Conservation (phyloP, 2,113 vertebrate species). For the Acinonyx jubatus region DNA sequence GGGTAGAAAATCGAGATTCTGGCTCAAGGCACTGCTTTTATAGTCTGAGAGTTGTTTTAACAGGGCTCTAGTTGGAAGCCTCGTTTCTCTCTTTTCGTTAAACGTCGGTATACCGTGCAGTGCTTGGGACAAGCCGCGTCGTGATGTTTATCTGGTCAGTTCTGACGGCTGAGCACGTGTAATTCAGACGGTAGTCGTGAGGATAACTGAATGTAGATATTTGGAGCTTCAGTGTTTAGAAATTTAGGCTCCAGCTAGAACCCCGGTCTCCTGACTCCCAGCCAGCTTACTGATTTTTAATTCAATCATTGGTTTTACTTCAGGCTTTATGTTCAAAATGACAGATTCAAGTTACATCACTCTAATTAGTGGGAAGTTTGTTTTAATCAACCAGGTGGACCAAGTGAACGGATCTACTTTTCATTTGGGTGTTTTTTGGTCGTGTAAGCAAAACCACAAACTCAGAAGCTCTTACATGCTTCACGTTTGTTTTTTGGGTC, state of each 20-base stretch:
- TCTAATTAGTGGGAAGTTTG: not conserved
- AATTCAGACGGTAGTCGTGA: not conserved
- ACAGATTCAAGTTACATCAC: not conserved
- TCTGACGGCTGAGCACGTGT: not conserved
- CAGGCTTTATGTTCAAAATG: not conserved
- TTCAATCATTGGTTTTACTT: not conserved
- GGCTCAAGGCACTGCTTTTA: not conserved
- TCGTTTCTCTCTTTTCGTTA: not conserved
- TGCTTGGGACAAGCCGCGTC: not conserved
- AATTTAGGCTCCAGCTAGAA: not conserved
- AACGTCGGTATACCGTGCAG: not conserved
- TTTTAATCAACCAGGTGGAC: not conserved
- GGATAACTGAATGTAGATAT: not conserved
- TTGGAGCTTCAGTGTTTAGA: not conserved
- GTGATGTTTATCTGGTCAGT: not conserved
- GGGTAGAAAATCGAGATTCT: not conserved
- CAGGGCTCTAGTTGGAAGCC: no score
- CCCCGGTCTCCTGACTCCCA: not conserved
- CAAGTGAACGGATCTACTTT: not conserved
- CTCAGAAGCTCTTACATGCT: not conserved
- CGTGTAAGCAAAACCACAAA: not conserved
- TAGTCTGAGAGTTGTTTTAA: not conserved
- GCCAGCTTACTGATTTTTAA: not conserved
- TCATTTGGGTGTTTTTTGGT: not conserved
- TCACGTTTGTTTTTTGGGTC: not conserved